Evolutionary conservation across 2,888 invertebrate genomes (phyloP), one percentile per base, ranked within the genome.

Genomic region (Dolichopus griseipennis): DNA sequence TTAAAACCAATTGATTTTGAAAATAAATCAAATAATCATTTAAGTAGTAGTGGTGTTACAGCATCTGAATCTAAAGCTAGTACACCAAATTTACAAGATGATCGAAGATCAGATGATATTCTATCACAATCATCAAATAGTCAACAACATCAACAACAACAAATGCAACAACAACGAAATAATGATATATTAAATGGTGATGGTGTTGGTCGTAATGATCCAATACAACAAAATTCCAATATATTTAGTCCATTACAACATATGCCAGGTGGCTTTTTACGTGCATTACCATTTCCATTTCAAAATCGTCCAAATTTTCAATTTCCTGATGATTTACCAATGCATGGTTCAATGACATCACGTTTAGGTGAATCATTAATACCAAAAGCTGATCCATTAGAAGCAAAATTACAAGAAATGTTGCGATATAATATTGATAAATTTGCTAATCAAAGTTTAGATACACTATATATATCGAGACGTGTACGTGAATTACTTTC

Each of bases 381-480:
- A 74, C 94, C 94, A 34, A 95, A 95, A 78, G 93, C 93, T 67
- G 94, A 94, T 78, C 93, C 94, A 27, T 94, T 95, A 93, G 95
- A 95, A 81, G 95, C 95, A 65, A 85, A 92, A 69, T 84, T 95
- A 65, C 95, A 95, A 78, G 95, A 95, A 81, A 94, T 95, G 92
- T 84, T 95, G 71, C 86, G 95, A 75, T 94, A 94, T 83, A 95
- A 95, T 81, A 95, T 95, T 90, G 95, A 95, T 84, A 95, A 95
- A 81, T 95, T 94, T 82, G 94, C 95, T 68, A 91, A 92, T 74
- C 95, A 94, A 76, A 92, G 93, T 76, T 85, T 97, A 72, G 97
- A 97, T 83, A 97, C 97, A n/a, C 84, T 96, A 69, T 92, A 94
- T 82, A 94, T 97, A 76, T 92, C 97, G 69, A 87, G 97, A 73